Evolutionary conservation across 1,140 invertebrate genomes (phyloP), one percentile per base, ranked within the genome.

Genomic region (Drosophila lacertosa): DNA sequence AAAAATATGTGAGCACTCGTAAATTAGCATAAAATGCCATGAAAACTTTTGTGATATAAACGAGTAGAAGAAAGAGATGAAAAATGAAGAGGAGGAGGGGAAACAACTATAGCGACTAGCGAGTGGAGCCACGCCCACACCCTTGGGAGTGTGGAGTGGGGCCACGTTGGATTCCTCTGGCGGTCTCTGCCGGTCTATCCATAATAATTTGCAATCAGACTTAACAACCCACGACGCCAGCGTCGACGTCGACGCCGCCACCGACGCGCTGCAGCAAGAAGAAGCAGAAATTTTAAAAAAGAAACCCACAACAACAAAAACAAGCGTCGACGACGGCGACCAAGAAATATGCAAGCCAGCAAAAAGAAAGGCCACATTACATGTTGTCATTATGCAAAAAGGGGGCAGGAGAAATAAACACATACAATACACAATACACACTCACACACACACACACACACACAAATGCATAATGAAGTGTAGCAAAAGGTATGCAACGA

Each of bases 281-380:
- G 63, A 26, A 26, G 24, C 24, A 60, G 32, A 50, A 39, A 51
- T 42, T 33, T 57, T n/a, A n/a, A 18, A 32, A 67, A 45, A 45
- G 16, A 62, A 59, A 44, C 63, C 42, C 54, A 45, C 63, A 71
- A 47, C 26, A 37, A 35, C 15, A 16, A 5, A n/a, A 37, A 11
- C 9, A 22, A n/a, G 10, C 11, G 32, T 4, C 32, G 11, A n/a
- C 32, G 3, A n/a, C 18, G 10, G 10, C 35, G 42, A 44, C 68
- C 44, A 44, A 68, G 68, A 81, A 82, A 74, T 68, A 59, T 68
- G 64, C 57, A 60, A 40, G 74, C 20, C 16, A 60, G 22, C 44
- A 60, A 60, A 81, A 86, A 86, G 82, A 84, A 84, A 84, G 77
- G 76, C 77, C 76, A 86, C 84, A 83, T 83, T 86, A 75, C 68